Conservation (phyloP, 2,888 invertebrate genomes). For the Drosophila hamatofila region DNA sequence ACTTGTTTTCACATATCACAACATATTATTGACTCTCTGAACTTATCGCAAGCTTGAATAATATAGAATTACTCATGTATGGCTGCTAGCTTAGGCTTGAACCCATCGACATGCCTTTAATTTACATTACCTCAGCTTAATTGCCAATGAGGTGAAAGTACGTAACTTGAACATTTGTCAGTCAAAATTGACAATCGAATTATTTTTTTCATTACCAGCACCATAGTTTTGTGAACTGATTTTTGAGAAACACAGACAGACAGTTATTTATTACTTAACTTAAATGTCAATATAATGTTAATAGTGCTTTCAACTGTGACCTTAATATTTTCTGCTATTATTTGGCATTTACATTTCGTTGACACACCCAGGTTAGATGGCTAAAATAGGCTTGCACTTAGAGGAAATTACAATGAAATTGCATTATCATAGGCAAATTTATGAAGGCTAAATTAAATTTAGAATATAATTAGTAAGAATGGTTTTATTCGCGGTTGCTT, state of each 20-base stretch:
- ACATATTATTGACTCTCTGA: background rate
- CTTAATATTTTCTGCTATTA: constrained; percentile 11
- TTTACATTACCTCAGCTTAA: background rate
- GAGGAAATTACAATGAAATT: background rate
- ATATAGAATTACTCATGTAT: too few species aligned
- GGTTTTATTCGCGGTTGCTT: background rate
- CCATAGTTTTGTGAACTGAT: background rate
- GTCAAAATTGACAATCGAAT: background rate
- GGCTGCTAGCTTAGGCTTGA: background rate
- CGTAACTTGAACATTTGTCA: constrained; percentile 6
- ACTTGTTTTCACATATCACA: too few species aligned
- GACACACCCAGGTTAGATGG: constrained; percentile 19
- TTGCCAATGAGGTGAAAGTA: constrained; percentile 22
- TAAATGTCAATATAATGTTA: constrained; percentile 23
- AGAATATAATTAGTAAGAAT: background rate
- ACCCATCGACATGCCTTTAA: background rate
- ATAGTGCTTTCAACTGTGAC: constrained; percentile 19
- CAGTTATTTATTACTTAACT: constrained; percentile 25
- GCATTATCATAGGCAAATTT: background rate
- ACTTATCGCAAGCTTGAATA: background rate
- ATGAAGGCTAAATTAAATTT: background rate
- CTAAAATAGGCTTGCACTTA: background rate
- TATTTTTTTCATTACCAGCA: background rate
- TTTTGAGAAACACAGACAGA: background rate
- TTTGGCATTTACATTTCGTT: constrained; percentile 20